Base-by-base conservation (phyloP, 2,888 invertebrate genomes). In the Hoplodrina blanda region DNA sequence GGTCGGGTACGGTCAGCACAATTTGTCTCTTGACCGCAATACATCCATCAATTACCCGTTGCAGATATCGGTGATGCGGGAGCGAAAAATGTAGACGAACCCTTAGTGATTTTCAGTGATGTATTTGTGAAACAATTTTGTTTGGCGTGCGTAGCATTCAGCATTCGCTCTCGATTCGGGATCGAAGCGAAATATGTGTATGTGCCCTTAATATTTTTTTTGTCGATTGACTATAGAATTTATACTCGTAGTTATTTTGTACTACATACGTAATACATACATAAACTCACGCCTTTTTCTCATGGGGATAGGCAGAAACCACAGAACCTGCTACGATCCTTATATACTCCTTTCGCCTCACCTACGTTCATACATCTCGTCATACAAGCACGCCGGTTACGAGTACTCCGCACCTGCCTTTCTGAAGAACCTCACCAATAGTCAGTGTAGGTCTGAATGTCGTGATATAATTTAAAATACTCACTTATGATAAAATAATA, bases 1-100 rank as follows among this genome's bases (percentile, higher is more conserved):
- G 91, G 91, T 91, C 85, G 78, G 75, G 74, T 75, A 80, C 80
- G 86, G 87, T 89, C 89, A 87, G 91, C 91, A 82, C 88, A 86
- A 90, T 90, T 91, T 91, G 91, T 91, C 91, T 88, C 85, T 69
- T 78, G 82, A 84, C 87, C 90, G 86, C 89, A 85, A 85, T 85
- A 86, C 88, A 87, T 88, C 87, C 88, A 90, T 90, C 90, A 88
- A 89, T 90, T 90, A 90, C 77, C 76, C 83, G 77, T 78, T 81
- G 83, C 87, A 88, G 87, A 88, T 89, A 90, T 88, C 84, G 85
- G 78, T 52, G 66, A 80, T 76, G 77, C 59, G 66, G 67, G 74
- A 70, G 44, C 55, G 73, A 75, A 77, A 83, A 81, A 83, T 80
- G 73, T 74, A 59, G 62, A 69, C 49, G 25, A 37, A 74, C 68